Evolutionary conservation across 1,140 invertebrate genomes (phyloP), one percentile per base, ranked within the genome.

Genomic region (Bombus vancouverensis): DNA sequence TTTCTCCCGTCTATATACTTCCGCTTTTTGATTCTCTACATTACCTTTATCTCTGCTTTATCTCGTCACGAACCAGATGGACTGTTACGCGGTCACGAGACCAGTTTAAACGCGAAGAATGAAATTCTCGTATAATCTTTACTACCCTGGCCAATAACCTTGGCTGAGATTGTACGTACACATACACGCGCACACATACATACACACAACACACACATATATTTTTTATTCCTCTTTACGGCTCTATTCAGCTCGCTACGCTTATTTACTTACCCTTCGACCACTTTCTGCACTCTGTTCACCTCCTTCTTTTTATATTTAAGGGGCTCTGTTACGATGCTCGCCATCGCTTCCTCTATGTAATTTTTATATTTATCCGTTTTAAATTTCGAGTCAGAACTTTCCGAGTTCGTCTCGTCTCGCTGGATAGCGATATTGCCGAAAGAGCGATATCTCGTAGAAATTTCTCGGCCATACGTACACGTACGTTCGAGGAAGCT

Each of bases 71-170:
- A 75, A 75, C 44, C 32, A 37, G 32, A 34, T 34, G 18, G 22
- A 71, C 22, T 28, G 68, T 28, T 44, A n/a, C n/a, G 57, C 39
- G 37, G n/a, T 42, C 28, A 65, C 13, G 75, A 65, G 76, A 9
- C 28, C 5, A 68, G 39, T 18, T 73, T 73, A 13, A 18, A 47
- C 22, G 42, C 18, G 32, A 34, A 75, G 32, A 78, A 44, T 65
- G 59, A 66, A 65, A 79, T 79, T 70, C 78, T 53, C 25, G 15
- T 53, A 53, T 44, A 80, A 80, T 70, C 44, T 70, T 80, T 70
- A 79, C 39, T 28, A 42, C 18, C 32, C 32, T 3, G 42, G 39
- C 78, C 78, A 80, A 80, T 70, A 68, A 80, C 65, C 65, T 70
- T 70, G 42, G 37, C 42, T 70, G 9, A 28, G n/a, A 34, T 32